Evolutionary conservation across 2,797 vertebrate species (phyloP).

Genomic region (Manis crassicaudata): DNA sequence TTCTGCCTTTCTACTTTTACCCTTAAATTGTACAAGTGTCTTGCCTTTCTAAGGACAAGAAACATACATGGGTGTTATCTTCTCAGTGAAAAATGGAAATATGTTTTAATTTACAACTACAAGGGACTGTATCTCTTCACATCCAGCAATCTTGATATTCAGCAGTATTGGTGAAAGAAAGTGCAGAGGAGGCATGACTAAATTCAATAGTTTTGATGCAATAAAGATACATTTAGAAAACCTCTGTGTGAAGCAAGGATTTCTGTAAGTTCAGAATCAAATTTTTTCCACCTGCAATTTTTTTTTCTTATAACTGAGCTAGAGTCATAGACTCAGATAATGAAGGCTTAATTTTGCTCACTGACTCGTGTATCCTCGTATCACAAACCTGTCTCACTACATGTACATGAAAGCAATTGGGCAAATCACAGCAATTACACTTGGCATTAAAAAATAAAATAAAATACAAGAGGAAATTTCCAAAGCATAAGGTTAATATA

Average conservation of each 20-base stretch:
- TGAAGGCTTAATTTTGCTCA: constrained; percentile 73
- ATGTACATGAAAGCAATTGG: constrained; percentile 77
- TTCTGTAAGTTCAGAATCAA: constrained; percentile 80
- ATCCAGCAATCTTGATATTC: constrained; percentile 66
- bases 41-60: constrained; percentile 55
- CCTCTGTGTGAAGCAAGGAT: not conserved
- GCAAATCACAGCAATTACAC: constrained; percentile 79
- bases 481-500: constrained; percentile 60
- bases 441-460: constrained; percentile 67
- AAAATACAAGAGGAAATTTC: constrained; percentile 61
- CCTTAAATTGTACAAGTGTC: not conserved
- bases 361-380: constrained; percentile 55
- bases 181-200: constrained; percentile 77
- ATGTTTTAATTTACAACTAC: constrained; percentile 74
- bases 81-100: constrained; percentile 59
- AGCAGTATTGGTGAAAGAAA: constrained; percentile 75
- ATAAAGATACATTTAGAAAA: constrained; percentile 82
- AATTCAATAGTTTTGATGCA: constrained; percentile 74
- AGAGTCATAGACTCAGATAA: constrained; percentile 66
- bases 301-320: constrained; percentile 64
- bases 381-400: constrained; percentile 78
- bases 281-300: constrained; percentile 56
- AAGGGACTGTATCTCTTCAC: constrained; percentile 57
- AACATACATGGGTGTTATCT: not conserved
- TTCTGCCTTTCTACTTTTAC: constrained; percentile 11